Evolutionary conservation across 2,888 invertebrate genomes (phyloP).

Genomic region (Geotrupes spiniger): DNA sequence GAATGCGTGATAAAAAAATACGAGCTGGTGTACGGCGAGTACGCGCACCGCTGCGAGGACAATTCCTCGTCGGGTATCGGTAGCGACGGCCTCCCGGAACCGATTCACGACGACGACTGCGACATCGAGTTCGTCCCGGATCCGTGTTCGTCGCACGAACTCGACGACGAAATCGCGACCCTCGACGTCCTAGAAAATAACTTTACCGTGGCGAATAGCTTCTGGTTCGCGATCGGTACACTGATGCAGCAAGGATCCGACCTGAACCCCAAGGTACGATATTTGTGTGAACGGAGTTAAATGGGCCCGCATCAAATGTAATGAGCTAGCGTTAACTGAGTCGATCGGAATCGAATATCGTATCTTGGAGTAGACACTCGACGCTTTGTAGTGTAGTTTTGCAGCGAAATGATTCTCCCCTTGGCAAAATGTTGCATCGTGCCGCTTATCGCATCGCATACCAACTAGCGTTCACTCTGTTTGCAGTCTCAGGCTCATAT

Average conservation of each 20-base stretch:
- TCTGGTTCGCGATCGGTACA: conserved; percentile 88
- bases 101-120: conserved; percentile 21
- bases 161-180: conserved; percentile 25
- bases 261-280: conserved; percentile 68
- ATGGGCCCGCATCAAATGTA: background rate
- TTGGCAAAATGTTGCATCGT: too few species aligned
- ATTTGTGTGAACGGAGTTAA: conserved; percentile 9
- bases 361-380: too few species aligned
- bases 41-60: conserved; percentile 15
- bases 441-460: too few species aligned
- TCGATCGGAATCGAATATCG: too few species aligned
- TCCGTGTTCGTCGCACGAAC: conserved; percentile 28
- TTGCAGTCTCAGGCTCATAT: too few species aligned
- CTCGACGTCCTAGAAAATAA: conserved; percentile 64
- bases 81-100: conserved; percentile 9
- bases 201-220: conserved; percentile 78
- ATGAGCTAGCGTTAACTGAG: background rate
- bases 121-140: conserved; percentile 33
- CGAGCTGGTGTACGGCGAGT: conserved; percentile 39
- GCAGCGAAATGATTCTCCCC: too few species aligned
- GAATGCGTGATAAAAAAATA: conserved; percentile 50
- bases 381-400: too few species aligned
- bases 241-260: conserved; percentile 84
- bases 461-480: too few species aligned
- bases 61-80: conserved; percentile 22